phyloP scores from a whole-genome alignment of 2,888 invertebrate genomes.

The Dryomyza anilis region DNA sequence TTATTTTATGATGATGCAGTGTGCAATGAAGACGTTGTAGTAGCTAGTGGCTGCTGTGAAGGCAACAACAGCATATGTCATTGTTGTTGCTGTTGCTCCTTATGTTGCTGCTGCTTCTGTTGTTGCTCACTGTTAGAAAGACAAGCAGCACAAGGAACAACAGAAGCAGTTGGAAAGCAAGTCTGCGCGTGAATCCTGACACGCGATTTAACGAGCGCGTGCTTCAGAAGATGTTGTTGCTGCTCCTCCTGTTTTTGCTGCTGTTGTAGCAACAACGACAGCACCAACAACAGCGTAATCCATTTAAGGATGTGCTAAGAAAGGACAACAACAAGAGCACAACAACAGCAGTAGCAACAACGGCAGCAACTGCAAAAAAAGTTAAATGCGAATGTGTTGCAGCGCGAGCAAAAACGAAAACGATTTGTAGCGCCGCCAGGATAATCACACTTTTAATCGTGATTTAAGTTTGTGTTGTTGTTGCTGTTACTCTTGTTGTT shows the following conservation, averaged over 20 bases:
- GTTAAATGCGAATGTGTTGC: neutral
- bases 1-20: no score
- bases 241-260: neutral
- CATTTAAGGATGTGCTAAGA: slow-evolving; percentile 3
- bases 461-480: slow-evolving; percentile 50
- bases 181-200: slow-evolving; percentile 21
- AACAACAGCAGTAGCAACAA: slow-evolving; percentile 3
- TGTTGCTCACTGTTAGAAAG: neutral
- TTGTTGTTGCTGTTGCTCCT: neutral
- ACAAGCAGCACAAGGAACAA: neutral
- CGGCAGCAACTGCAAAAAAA: slow-evolving; percentile 16
- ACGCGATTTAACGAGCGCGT: slow-evolving; percentile 17
- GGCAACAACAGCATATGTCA: no score
- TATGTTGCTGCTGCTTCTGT: neutral
- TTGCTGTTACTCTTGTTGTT: slow-evolving; percentile 1
- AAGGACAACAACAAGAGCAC: neutral
- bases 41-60: no score
- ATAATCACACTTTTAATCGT: slow-evolving; percentile 61
- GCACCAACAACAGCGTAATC: slow-evolving; percentile 3
- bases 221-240: neutral
- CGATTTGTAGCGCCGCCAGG: slow-evolving; percentile 59
- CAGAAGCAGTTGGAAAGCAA: neutral
- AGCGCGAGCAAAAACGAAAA: slow-evolving; percentile 37
- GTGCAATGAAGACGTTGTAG: no score
- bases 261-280: neutral